Percentiles rank a stretch among this genome's conserved stretches.
Conservation (phyloP, 2,797 vertebrate genomes). For the Sardinella longiceps region DNA sequence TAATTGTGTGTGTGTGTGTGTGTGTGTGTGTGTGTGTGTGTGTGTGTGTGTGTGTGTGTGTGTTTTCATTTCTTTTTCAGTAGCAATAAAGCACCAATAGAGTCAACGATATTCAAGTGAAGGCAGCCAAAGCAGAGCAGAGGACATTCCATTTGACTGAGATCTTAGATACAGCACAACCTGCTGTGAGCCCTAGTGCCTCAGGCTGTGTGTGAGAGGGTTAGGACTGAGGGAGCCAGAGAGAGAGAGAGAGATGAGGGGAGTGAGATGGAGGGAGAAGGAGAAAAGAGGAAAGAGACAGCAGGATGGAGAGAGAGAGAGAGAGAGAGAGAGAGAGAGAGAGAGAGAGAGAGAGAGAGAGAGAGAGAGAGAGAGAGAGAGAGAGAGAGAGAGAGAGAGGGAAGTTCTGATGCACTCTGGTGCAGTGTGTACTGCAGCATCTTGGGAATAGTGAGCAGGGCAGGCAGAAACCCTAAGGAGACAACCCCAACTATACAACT, state of each 20-base stretch:
- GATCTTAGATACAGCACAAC: conserved; percentile 25
- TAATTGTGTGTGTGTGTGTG: not conserved
- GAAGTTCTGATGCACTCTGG: conserved; percentile 72
- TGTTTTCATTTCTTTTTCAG: conserved; percentile 7
- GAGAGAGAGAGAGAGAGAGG: not conserved
- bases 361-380: not conserved
- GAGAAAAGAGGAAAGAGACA: not conserved
- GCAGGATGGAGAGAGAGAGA: conserved; percentile 3
- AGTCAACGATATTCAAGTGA: not conserved
- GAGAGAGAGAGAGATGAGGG: conserved; percentile 45
- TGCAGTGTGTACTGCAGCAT: conserved; percentile 73
- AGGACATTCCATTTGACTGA: conserved; percentile 2
- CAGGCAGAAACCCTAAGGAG: conserved; percentile 51
- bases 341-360: conserved; percentile 27
- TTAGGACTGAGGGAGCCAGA: not conserved
- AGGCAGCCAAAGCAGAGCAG: not conserved
- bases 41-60: conserved; percentile 8
- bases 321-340: conserved; percentile 19
- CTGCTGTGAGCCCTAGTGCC: conserved; percentile 14
- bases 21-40: conserved; percentile 5
- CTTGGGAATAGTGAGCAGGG: conserved; percentile 66
- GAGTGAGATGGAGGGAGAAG: conserved; percentile 48
- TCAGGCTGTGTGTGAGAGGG: conserved; percentile 32
- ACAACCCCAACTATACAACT: conserved; percentile 45
- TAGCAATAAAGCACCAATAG: not conserved